Conservation (phyloP, 1,140 invertebrate genomes). For the Cotesia glomerata region DNA sequence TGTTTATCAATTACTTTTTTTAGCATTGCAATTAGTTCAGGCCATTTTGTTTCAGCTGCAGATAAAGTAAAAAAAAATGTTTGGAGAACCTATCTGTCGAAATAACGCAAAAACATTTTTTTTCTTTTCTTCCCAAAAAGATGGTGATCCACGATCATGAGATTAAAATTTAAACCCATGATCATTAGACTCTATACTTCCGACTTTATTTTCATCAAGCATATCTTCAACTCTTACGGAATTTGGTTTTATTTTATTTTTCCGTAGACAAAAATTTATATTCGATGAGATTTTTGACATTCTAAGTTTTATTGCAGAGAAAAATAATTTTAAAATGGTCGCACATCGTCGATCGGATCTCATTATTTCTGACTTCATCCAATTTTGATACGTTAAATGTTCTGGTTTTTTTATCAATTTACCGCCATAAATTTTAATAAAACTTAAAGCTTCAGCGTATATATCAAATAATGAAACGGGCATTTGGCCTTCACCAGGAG, state of each 20-base stretch:
- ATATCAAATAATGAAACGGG: neutral
- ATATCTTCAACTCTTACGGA: neutral
- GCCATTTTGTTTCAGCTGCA: neutral
- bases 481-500: neutral
- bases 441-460: neutral
- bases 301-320: too few species aligned
- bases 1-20: neutral
- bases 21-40: neutral
- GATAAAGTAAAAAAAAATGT: constrained; percentile 3
- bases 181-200: neutral
- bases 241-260: too few species aligned
- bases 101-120: neutral
- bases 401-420: constrained; percentile 1
- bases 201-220: neutral
- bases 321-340: too few species aligned
- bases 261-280: too few species aligned
- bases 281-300: too few species aligned
- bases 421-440: constrained; percentile 2
- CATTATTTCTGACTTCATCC: neutral
- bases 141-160: constrained; percentile 4
- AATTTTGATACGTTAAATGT: neutral
- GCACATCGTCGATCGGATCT: too few species aligned
- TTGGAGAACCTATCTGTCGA: neutral
- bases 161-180: neutral
- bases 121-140: neutral